Conservation (phyloP, 2,888 invertebrate genomes). For the Mythimna pallens region DNA sequence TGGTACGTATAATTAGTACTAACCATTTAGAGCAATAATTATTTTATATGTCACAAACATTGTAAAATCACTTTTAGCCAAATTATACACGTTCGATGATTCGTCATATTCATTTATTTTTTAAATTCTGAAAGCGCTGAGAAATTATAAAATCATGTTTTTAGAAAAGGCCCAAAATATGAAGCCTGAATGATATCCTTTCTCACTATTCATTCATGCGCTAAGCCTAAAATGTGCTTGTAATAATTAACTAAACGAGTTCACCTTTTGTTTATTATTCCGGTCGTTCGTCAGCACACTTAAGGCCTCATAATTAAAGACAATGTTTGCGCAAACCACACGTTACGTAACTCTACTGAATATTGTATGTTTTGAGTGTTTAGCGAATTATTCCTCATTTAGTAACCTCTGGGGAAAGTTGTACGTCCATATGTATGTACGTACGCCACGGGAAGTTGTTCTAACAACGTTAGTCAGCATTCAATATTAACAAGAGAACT, state of each 20-base stretch:
- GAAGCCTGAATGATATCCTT: too few species aligned
- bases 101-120: too few species aligned
- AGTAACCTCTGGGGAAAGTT: constrained; percentile 49
- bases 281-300: neutral
- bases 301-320: neutral
- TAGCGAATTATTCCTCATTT: constrained; percentile 67
- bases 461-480: constrained; percentile 8
- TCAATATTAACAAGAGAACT: constrained; percentile 1
- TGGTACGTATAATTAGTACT: too few species aligned
- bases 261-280: neutral
- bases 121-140: too few species aligned
- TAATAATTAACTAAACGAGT: neutral
- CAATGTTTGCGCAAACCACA: neutral
- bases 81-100: too few species aligned
- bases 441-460: neutral
- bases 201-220: neutral
- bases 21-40: too few species aligned
- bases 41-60: too few species aligned
- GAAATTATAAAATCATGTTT: too few species aligned
- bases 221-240: neutral
- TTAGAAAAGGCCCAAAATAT: too few species aligned
- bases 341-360: constrained; percentile 26
- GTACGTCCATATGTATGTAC: neutral
- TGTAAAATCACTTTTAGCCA: too few species aligned
- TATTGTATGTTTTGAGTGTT: constrained; percentile 68